Base-by-base conservation (phyloP, 2,888 invertebrate species). In the Polydrusus pterygomalis region DNA sequence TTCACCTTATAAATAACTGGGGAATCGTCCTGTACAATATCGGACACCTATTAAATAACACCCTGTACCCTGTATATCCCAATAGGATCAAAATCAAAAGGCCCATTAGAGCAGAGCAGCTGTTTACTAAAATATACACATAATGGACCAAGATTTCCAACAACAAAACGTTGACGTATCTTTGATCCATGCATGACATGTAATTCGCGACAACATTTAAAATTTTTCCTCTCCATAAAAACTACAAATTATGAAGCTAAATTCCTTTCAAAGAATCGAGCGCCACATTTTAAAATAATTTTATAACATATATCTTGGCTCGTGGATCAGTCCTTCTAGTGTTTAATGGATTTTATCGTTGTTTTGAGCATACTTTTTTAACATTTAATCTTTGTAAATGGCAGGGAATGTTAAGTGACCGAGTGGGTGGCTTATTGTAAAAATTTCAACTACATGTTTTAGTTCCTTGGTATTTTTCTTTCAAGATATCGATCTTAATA, bases 231-330 rank as follows among this genome's bases (percentile, higher is more conserved):
- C 58, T 1, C 38, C 34, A 58, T 38, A 58, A 51, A 38, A 38
- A 38, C 2, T 10, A 58, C 38, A 38, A 58, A 20, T 38, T 58
- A 58, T 10, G 17, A 58, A 17, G n/a, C 0, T 56, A 8, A 30
- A 30, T 2, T 56, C 15, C 58, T 58, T n/a, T 58, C 15, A 38
- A 58, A 17, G 25, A 34, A 38, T 10, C 58, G 13, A 58, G 38
- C 47, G 38, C 30, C 49, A 49, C 13, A 49, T 65, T 49, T 65
- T 34, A 65, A 65, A 49, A 49, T 65, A n/a, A n/a, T 49, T 49
- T 65, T 65, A 49, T 47, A 30, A 9, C 30, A 65, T 34, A 20
- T 65, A 65, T 65, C 65, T 45, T 9, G 49, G 47, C 65, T 65
- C 65, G 65, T 65, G 65, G 15, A 65, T 65, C 65, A 49, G 34